These are phyloP conservation scores for Xiphias gladius DNA, from an alignment of 2,113 vertebrate genomes.

Conservation along the genomic window DNA sequence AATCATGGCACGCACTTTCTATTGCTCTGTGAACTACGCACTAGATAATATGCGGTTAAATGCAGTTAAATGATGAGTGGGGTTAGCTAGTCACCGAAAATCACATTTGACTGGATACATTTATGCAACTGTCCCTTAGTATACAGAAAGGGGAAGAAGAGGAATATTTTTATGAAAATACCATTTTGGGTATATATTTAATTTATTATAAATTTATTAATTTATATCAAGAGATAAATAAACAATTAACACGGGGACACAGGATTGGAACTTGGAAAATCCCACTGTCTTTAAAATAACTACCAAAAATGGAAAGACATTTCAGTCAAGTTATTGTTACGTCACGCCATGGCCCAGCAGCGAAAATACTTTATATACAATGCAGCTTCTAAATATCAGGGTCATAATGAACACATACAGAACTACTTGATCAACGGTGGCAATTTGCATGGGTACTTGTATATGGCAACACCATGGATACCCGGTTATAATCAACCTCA, in stretches of 20 bases:
- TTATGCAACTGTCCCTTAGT: no score
- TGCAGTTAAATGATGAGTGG: no score
- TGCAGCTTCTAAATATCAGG: not conserved
- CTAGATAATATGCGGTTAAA: no score
- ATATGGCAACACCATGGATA: not conserved
- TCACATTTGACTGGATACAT: no score
- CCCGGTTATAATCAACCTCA: not conserved
- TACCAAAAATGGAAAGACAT: not conserved
- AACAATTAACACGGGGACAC: not conserved
- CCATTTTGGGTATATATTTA: no score
- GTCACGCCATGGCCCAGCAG: not conserved
- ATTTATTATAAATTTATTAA: no score
- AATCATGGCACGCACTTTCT: no score
- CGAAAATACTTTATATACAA: not conserved
- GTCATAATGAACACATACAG: not conserved
- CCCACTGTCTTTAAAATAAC: not conserved
- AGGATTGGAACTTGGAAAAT: not conserved
- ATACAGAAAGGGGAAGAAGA: no score
- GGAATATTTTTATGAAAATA: no score
- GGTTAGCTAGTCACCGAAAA: no score
- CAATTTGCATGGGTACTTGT: not conserved
- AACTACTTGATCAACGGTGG: not conserved
- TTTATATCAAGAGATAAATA: no score
- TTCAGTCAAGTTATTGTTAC: not conserved
- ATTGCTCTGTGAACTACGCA: no score